A percentile compares a stretch with the other conserved stretches of the same genome.
phyloP scores from a whole-genome alignment of 2,797 vertebrate species.

The Falco berigora region DNA sequence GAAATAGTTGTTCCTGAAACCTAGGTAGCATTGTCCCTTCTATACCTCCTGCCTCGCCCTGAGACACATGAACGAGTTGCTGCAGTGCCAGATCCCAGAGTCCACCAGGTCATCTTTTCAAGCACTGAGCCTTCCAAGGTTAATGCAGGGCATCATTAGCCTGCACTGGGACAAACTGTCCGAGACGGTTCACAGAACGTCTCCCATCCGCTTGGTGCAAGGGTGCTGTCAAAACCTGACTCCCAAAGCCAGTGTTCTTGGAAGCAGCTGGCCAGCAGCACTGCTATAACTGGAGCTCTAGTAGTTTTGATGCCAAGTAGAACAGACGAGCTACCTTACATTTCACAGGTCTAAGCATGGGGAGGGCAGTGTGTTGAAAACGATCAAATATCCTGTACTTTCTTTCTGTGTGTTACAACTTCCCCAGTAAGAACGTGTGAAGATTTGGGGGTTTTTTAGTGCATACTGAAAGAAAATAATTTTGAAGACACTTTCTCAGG shows the following conservation, averaged over 20 bases:
- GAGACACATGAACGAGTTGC: background rate
- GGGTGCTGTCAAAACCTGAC: background rate
- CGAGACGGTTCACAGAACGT: background rate
- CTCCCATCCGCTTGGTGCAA: background rate
- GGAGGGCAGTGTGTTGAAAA: background rate
- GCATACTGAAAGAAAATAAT: background rate
- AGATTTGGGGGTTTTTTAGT: background rate
- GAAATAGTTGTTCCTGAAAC: background rate
- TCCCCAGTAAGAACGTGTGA: background rate
- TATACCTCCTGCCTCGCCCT: background rate
- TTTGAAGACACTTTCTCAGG: background rate
- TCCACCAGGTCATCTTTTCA: background rate
- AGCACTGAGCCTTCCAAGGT: background rate
- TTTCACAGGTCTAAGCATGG: background rate
- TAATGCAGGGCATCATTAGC: background rate
- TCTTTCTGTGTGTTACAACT: background rate
- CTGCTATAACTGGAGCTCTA: background rate
- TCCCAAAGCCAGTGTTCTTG: background rate
- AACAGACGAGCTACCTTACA: background rate
- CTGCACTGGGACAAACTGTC: background rate
- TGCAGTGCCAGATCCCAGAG: background rate
- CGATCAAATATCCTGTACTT: background rate
- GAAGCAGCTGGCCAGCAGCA: background rate
- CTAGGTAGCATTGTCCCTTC: background rate
- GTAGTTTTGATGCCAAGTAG: background rate